Evolutionary conservation across 2,888 invertebrate species (phyloP).

Genomic region (Lasioglossum marginatum): DNA sequence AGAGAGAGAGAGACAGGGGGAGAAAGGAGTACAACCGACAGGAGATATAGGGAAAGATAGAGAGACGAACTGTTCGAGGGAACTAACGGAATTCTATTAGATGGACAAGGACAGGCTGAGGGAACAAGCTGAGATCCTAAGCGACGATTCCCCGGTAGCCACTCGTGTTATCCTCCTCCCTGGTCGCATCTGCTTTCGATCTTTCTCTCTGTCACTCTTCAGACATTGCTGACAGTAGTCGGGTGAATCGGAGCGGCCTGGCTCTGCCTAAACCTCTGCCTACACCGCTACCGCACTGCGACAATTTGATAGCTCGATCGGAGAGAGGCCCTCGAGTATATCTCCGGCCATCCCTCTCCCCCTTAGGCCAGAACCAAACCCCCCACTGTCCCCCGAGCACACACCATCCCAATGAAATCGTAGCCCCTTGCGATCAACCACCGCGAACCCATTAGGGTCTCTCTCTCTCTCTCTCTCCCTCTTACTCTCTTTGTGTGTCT

Average conservation of each 20-base stretch:
- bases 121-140: conserved; percentile 70
- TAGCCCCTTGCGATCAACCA: conserved; percentile 65
- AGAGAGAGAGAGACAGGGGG: not conserved
- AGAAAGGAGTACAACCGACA: not conserved
- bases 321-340: conserved; percentile 63
- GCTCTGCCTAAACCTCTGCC: conserved; percentile 75
- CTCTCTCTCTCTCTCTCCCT: not conserved
- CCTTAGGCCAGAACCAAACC: conserved; percentile 5
- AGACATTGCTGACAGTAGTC: conserved; percentile 72
- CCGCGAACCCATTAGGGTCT: conserved; percentile 62
- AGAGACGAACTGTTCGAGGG: conserved; percentile 37
- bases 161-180: conserved; percentile 49
- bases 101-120: conserved; percentile 51
- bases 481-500: not conserved
- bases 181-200: conserved; percentile 47
- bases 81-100: conserved; percentile 56
- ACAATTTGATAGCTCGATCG: conserved; percentile 81
- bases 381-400: conserved; percentile 6
- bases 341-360: conserved; percentile 44
- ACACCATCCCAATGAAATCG: conserved; percentile 60
- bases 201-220: conserved; percentile 64
- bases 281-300: conserved; percentile 82
- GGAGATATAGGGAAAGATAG: conserved; percentile 15
- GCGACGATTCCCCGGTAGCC: conserved; percentile 67
- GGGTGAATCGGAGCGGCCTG: conserved; percentile 57